Base-by-base conservation (phyloP, 2,888 invertebrate species). In the Habrosyne pyritoides region DNA sequence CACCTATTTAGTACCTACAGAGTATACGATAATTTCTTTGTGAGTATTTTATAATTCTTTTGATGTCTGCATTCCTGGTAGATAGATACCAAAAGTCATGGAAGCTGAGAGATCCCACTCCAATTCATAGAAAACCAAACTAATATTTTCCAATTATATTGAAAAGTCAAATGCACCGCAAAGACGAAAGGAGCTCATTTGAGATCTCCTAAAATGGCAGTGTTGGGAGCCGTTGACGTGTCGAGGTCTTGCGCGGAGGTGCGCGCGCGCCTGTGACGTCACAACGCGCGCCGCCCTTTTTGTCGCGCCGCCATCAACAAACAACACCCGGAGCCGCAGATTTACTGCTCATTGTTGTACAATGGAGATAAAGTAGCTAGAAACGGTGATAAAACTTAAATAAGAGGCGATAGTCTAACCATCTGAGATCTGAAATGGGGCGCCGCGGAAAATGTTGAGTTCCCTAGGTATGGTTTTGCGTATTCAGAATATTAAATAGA, bases 271-370 rank as follows among this genome's bases (percentile, higher is more conserved):
- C 14, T 2, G 14, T 8, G 18, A 21, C 18, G 42, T 18, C 18
- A 42, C 42, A 18, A 42, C 42, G 33, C n/a, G 33, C 33, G 42
- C 42, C 42, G 42, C 42, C 64, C 68, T 73, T 71, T 73, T 73
- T 71, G 57, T 56, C 24, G 49, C 36, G 50, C 28, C 53, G 36
- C 66, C 65, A 62, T 55, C 57, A 52, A 55, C 60, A 42, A 42
- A 42, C 42, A 42, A 42, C 42, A 42, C 42, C 42, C 14, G 18
- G 8, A 42, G 42, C 2, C 42, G 7, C 59, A 66, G 68, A 73
- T 74, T 73, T 73, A 74, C 60, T 61, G 67, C 64, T 18, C 50
- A 50, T 50, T 50, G 50, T 50, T 50, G 18, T 28, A 14, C 18
- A 10, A 28, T 21, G 50, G 28, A 50, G 12, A 14, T 50, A 28